These are phyloP conservation scores for Lasioglossum albipes DNA, from an alignment of 1,140 invertebrate genomes.

Conservation along the genomic window DNA sequence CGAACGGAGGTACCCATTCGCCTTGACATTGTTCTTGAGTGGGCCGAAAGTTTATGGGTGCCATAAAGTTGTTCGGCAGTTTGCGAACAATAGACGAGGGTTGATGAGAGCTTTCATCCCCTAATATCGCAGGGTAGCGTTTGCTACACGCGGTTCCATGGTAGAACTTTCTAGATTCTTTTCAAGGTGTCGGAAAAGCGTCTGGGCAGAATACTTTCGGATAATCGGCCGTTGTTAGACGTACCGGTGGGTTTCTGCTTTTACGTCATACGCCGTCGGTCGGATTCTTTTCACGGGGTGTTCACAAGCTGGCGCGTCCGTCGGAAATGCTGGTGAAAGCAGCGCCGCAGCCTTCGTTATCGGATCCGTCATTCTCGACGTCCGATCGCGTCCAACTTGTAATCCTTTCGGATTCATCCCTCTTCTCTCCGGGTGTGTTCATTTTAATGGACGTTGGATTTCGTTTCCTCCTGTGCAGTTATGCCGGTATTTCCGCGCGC, in stretches of 20 bases:
- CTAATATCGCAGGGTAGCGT: too few species aligned
- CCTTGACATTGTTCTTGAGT: too few species aligned
- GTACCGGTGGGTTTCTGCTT: neutral
- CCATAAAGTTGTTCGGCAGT: too few species aligned
- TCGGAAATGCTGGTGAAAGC: conserved; percentile 33
- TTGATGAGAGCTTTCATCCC: too few species aligned
- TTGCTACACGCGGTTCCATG: too few species aligned
- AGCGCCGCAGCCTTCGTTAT: conserved; percentile 30
- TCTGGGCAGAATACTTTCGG: too few species aligned
- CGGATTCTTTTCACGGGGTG: neutral
- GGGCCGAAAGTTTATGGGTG: too few species aligned
- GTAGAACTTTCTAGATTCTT: too few species aligned
- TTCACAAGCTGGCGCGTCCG: neutral
- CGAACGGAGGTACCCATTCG: too few species aligned
- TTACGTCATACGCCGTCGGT: neutral
- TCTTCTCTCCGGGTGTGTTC: conserved; percentile 19
- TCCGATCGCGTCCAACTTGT: conserved; percentile 35
- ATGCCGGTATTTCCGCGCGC: conserved; percentile 12
- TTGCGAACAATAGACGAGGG: too few species aligned
- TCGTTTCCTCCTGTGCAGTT: conserved; percentile 16
- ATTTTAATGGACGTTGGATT: conserved; percentile 38
- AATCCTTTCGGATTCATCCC: conserved; percentile 38
- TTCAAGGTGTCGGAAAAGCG: too few species aligned
- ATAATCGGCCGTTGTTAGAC: neutral
- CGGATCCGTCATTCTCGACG: conserved; percentile 38